Evolutionary conservation across 37 sponge, comb jelly and placozoan species (phyloP).

Genomic region (Crambe crambe): DNA sequence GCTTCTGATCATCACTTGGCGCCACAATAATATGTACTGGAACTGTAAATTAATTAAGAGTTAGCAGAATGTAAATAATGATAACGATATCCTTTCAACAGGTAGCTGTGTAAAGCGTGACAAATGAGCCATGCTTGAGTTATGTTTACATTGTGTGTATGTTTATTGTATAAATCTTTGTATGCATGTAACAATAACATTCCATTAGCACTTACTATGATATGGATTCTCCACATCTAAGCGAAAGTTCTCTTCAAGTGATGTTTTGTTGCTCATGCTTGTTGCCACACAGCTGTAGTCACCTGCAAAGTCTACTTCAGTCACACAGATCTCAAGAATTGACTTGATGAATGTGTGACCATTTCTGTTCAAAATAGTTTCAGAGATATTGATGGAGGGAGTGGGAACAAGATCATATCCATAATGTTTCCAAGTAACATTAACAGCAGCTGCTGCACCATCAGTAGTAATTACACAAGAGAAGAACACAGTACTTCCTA

Average conservation of each 20-base stretch:
- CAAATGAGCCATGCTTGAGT: no score
- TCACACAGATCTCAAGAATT: constrained; percentile 16
- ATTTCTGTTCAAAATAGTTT: background rate
- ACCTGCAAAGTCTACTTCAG: background rate
- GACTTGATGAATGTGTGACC: constrained; percentile 11
- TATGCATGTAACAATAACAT: no score
- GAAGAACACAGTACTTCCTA: background rate
- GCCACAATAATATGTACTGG: no score
- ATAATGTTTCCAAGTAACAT: constrained; percentile 15
- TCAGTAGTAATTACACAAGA: background rate
- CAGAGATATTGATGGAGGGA: background rate
- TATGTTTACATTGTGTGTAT: no score
- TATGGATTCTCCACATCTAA: no score
- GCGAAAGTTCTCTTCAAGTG: background rate
- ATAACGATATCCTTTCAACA: no score
- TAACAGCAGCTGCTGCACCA: background rate
- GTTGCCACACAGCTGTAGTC: constrained; percentile 32
- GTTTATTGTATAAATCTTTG: no score
- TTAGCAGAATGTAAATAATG: no score
- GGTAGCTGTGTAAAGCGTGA: no score
- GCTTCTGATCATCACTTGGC: no score
- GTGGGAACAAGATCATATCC: background rate
- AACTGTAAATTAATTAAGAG: no score
- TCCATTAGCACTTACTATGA: no score
- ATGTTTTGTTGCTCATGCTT: background rate